Base-by-base conservation (phyloP, 2,113 vertebrate genomes). In the Acanthochromis polyacanthus region DNA sequence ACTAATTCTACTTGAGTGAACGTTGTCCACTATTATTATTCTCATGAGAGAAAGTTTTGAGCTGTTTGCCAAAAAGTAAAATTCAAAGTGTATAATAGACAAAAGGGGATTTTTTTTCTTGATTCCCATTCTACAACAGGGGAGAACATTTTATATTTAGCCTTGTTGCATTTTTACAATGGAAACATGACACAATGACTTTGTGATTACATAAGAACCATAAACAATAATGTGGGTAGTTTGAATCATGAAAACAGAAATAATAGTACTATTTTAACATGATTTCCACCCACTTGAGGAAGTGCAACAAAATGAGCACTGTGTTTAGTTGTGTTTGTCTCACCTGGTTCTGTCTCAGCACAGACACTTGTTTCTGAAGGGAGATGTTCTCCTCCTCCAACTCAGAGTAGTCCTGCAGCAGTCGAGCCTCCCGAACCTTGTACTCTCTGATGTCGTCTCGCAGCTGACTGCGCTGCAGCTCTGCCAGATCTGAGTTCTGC, bases 351-450 rank as follows among this genome's bases (percentile, higher is more conserved):
- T 99, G 98, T 85, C 95, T 96, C 59, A 99, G 95, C 71, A 96
- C 93, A 61, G 97, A 99, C 56, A 99, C 98, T 93, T 99, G 98
- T 82, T 99, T 99, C 94, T 99, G 98, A 30, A 99, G 94, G 69
- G 96, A 96, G 90, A 99, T 99, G 93, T 99, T 99, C 93, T 99
- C 98, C 62, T 99, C 98, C 86, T 99, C 98, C 67, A 99, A 94
- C 89, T 99, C 98, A 0, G 96, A 97, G 92, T 96, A 98, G 94
- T 99, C 98, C 92, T 99, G 98, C 86, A 99, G 92, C 86, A 98
- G 92, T 16, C 98, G 96, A 2, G 96, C 89, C 92, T 99, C 98
- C 70, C 97, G 94, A 83, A 99, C 96, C 87, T 99, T 99, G 81
- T 96, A 99, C 74, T 99, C 98, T 78, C 98, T 96, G 84, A 99